Evolutionary conservation across 2,113 vertebrate species (phyloP).

Genomic region (Anthoscopus minutus): DNA sequence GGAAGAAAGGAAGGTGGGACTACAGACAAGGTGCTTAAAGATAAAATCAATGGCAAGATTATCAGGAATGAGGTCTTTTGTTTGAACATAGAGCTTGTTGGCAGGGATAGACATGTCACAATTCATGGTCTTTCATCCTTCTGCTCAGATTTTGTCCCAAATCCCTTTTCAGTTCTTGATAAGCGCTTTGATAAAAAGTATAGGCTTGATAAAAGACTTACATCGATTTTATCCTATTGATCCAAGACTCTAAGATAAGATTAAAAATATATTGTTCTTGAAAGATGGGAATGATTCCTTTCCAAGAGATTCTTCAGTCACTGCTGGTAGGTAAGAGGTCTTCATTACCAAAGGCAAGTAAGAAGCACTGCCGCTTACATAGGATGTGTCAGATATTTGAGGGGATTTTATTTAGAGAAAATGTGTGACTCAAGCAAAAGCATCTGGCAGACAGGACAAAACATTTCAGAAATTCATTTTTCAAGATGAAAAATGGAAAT

Average conservation of each 20-base stretch:
- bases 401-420: neutral
- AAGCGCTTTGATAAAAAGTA: neutral
- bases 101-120: neutral
- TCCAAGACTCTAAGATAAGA: neutral
- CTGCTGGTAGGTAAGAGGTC: neutral
- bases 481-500: neutral
- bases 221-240: neutral
- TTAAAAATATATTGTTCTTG: neutral
- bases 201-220: neutral
- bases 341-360: neutral
- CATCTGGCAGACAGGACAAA: neutral
- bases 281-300: neutral
- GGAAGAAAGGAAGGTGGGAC: neutral
- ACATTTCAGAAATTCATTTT: neutral
- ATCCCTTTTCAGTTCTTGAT: neutral
- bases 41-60: slow-evolving; percentile 9
- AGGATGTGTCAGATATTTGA: neutral
- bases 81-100: neutral
- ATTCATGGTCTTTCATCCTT: neutral
- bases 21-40: neutral
- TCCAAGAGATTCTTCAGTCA: neutral
- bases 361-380: rapidly evolving
- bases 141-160: neutral
- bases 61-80: neutral
- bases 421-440: neutral